Evolutionary conservation across 2,113 vertebrate species (phyloP).

Genomic region (Chaenocephalus aceratus): DNA sequence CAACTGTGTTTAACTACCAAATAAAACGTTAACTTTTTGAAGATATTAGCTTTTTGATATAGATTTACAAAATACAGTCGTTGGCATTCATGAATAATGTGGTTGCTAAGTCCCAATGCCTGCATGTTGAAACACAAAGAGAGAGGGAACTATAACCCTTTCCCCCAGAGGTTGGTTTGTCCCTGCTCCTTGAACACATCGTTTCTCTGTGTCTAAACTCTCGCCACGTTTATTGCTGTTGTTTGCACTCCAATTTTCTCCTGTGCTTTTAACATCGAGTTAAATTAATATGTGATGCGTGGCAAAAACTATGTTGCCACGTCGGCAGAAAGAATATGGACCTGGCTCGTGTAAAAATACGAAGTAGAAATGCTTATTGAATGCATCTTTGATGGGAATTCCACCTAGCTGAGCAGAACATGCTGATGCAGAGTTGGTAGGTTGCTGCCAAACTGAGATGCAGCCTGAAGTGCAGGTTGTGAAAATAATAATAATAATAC

Average conservation of each 20-base stretch:
- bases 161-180: not conserved
- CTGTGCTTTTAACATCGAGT: slow-evolving; percentile 10
- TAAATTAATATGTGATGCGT: slow-evolving; percentile 26
- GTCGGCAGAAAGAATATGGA: slow-evolving; percentile 1
- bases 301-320: slow-evolving; percentile 25
- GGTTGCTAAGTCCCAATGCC: not conserved
- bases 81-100: not conserved
- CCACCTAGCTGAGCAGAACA: slow-evolving; percentile 35
- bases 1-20: too few relatives aligned
- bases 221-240: not conserved
- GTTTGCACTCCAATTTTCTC: not conserved
- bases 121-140: not conserved
- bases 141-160: not conserved
- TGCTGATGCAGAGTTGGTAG: slow-evolving; percentile 42
- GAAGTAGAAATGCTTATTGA: slow-evolving; percentile 24
- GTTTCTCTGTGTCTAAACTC: not conserved
- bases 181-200: not conserved
- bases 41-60: not conserved
- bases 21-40: too few relatives aligned
- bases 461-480: slow-evolving; percentile 4
- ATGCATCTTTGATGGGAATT: slow-evolving; percentile 48
- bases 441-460: slow-evolving; percentile 28
- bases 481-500: too few relatives aligned
- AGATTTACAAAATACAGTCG: not conserved
- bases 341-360: slow-evolving; percentile 35